Evolutionary conservation across 2,797 vertebrate genomes (phyloP).

Genomic region (Hoplostethus atlanticus): DNA sequence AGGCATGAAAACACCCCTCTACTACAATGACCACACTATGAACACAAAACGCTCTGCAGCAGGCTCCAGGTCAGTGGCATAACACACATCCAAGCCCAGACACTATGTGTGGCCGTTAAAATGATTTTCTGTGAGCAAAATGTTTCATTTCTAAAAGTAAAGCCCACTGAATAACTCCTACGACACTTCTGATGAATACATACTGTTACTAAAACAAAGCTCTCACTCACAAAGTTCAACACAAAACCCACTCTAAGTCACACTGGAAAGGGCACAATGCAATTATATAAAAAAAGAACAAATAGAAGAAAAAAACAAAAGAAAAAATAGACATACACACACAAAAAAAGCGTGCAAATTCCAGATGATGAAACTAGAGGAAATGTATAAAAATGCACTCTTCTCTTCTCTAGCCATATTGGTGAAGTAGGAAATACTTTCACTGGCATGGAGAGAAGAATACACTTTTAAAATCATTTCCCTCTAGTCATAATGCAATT

Average conservation of each 20-base stretch:
- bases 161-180: background rate
- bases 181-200: background rate
- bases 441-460: conserved; percentile 4
- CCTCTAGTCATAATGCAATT: background rate
- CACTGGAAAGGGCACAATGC: background rate
- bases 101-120: too few relatives aligned
- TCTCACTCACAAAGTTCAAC: too few relatives aligned
- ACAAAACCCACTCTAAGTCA: background rate
- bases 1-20: background rate
- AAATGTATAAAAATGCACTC: conserved; percentile 6
- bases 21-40: background rate
- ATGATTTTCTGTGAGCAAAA: too few relatives aligned
- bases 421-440: conserved; percentile 1
- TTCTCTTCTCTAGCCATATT: background rate
- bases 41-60: background rate
- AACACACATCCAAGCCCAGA: too few relatives aligned
- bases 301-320: background rate
- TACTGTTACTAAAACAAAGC: too few relatives aligned
- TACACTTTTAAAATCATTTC: conserved; percentile 18
- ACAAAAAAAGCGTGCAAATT: background rate
- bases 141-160: background rate
- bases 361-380: conserved; percentile 7
- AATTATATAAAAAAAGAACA: background rate
- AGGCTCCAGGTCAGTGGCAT: too few relatives aligned
- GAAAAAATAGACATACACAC: background rate